phyloP scores from a whole-genome alignment of 2,797 vertebrate species.

The Neosalanx taihuensis region DNA sequence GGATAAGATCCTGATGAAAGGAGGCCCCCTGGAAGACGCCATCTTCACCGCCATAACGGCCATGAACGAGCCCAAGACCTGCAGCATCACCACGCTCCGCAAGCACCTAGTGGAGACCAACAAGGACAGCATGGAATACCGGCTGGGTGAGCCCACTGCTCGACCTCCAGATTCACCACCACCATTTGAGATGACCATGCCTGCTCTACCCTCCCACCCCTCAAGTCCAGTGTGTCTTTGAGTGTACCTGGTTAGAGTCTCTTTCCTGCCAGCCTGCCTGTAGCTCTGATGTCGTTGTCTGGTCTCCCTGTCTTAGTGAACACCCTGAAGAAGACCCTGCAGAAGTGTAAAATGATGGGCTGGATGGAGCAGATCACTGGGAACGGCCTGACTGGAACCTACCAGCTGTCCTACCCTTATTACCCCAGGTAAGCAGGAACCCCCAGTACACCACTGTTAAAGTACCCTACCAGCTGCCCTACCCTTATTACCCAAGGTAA shows the following conservation, averaged over 20 bases:
- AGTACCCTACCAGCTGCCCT: conserved; percentile 86
- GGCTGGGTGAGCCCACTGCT: conserved; percentile 76
- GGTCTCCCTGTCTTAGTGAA: conserved; percentile 72
- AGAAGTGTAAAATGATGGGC: conserved; percentile 94
- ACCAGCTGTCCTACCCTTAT: conserved; percentile 93
- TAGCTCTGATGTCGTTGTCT: neutral
- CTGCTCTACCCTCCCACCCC: neutral
- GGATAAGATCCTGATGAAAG: conserved; percentile 86
- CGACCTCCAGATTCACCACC: neutral
- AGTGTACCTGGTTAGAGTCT: no score
- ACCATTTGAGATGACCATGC: neutral
- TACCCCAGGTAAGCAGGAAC: conserved; percentile 84
- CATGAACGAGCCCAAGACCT: conserved; percentile 99
- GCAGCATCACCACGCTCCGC: conserved; percentile 91
- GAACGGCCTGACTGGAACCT: conserved; percentile 94
- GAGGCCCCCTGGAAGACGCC: conserved; percentile 88
- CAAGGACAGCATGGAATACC: conserved; percentile 86
- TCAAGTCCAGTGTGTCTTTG: no score
- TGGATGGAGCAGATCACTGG: conserved; percentile 99
- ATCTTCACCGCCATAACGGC: conserved; percentile 93
- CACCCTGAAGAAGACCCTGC: conserved; percentile 90
- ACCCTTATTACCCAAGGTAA: conserved; percentile 90
- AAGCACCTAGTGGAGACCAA: conserved; percentile 88
- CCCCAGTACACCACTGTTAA: neutral
- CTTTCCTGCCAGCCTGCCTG: neutral